Percentiles rank a stretch among this genome's conserved stretches.
Evolutionary conservation across 2,797 vertebrate genomes (phyloP).

Genomic region (Cichlasoma orientale): DNA sequence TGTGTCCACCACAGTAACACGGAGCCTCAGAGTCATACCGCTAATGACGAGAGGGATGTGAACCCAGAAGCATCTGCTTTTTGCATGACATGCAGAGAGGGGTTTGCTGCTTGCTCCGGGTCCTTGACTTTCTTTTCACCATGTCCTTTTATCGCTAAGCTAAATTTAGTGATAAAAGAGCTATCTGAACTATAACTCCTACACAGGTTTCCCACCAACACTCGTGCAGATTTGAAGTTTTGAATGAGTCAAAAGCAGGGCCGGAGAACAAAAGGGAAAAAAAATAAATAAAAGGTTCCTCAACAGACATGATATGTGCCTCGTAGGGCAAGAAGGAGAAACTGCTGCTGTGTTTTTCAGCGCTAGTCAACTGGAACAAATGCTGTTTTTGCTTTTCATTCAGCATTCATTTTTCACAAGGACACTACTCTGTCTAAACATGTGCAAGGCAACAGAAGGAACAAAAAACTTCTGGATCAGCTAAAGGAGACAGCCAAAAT

Average conservation of each 20-base stretch:
- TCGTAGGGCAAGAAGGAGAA: constrained; percentile 26
- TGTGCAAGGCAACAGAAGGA: constrained; percentile 13
- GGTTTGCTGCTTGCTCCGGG: constrained; percentile 25
- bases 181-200: constrained; percentile 45
- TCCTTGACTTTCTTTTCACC: constrained; percentile 50
- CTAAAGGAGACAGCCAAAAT: constrained; percentile 43
- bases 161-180: constrained; percentile 62
- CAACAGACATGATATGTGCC: constrained; percentile 10
- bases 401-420: constrained; percentile 55
- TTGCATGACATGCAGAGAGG: constrained; percentile 49
- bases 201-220: constrained; percentile 43
- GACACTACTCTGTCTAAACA: constrained; percentile 20
- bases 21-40: constrained; percentile 30
- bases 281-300: neutral
- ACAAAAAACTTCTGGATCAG: constrained; percentile 16
- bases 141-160: constrained; percentile 63
- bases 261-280: constrained; percentile 11
- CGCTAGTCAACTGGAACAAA: constrained; percentile 48
- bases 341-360: constrained; percentile 34
- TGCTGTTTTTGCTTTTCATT: constrained; percentile 37
- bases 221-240: constrained; percentile 15
- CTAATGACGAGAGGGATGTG: constrained; percentile 41
- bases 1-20: constrained; percentile 50
- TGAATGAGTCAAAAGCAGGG: constrained; percentile 34
- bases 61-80: constrained; percentile 74